These are phyloP conservation scores for Bombus huntii DNA, from an alignment of 1,140 invertebrate genomes.

Conservation along the genomic window DNA sequence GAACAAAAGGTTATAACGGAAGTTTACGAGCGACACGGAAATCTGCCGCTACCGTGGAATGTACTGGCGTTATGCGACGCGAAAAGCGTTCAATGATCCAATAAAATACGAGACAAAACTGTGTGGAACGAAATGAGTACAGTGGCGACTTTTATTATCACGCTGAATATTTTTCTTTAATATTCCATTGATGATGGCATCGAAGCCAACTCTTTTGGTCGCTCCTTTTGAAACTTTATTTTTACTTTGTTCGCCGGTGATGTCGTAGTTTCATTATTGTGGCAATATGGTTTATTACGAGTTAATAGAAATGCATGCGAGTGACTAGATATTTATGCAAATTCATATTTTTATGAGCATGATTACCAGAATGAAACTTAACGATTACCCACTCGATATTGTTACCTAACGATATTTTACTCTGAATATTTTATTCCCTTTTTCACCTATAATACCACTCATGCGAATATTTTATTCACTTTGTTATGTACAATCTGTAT, in stretches of 20 bases:
- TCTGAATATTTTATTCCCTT: no score
- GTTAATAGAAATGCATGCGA: background rate
- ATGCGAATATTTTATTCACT: no score
- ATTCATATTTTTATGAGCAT: no score
- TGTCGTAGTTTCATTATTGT: background rate
- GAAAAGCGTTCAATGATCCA: background rate
- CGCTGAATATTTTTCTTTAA: background rate
- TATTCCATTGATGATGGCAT: background rate
- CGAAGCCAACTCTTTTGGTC: background rate
- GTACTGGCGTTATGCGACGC: background rate
- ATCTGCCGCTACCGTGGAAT: background rate
- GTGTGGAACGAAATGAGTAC: background rate
- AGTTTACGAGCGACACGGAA: conserved; percentile 40
- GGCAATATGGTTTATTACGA: background rate
- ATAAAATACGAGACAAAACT: background rate
- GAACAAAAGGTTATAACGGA: conserved; percentile 38
- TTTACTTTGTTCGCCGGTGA: background rate
- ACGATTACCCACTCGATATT: no score
- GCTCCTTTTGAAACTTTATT: background rate
- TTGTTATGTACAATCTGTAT: no score
- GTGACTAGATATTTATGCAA: no score
- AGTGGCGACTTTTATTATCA: background rate
- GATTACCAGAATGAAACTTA: background rate
- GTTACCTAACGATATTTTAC: no score
- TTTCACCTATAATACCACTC: no score